These are phyloP conservation scores for Homarus americanus DNA, from an alignment of 1,140 invertebrate species.

Conservation along the genomic window DNA sequence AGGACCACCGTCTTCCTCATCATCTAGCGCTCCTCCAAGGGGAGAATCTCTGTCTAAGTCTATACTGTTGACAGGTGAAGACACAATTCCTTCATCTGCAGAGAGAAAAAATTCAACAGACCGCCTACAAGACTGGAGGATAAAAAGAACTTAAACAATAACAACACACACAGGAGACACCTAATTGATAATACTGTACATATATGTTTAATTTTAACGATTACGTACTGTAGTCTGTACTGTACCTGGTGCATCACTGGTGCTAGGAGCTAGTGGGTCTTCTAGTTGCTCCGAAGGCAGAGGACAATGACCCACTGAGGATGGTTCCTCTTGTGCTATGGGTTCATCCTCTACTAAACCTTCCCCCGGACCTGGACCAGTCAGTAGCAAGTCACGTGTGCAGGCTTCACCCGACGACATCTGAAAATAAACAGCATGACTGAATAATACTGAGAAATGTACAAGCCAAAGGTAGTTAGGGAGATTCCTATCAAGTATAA, in stretches of 20 bases:
- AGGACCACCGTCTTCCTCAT: conserved; percentile 61
- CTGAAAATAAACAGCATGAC: background rate
- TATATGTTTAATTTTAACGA: no score
- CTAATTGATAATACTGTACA: background rate
- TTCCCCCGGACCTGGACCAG: conserved; percentile 58
- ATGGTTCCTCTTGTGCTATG: conserved; percentile 10
- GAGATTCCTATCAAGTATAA: background rate
- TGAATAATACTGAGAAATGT: background rate
- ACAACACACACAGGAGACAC: background rate
- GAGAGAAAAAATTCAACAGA: background rate
- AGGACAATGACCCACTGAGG: conserved; percentile 21
- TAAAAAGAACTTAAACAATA: no score
- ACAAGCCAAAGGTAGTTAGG: background rate
- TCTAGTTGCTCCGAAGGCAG: conserved; percentile 20
- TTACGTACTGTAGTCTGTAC: no score
- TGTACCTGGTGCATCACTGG: conserved; percentile 32
- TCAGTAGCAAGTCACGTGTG: conserved; percentile 61
- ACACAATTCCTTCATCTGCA: conserved; percentile 62
- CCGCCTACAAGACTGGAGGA: background rate
- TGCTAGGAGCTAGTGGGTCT: conserved; percentile 32
- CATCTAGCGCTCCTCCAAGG: conserved; percentile 55
- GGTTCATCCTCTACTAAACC: conserved; percentile 45
- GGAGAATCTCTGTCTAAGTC: conserved; percentile 63
- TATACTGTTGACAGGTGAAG: conserved; percentile 59
- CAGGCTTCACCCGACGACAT: conserved; percentile 62